Base-by-base conservation (phyloP, 2,888 invertebrate species). In the Adelognathus sp. region DNA sequence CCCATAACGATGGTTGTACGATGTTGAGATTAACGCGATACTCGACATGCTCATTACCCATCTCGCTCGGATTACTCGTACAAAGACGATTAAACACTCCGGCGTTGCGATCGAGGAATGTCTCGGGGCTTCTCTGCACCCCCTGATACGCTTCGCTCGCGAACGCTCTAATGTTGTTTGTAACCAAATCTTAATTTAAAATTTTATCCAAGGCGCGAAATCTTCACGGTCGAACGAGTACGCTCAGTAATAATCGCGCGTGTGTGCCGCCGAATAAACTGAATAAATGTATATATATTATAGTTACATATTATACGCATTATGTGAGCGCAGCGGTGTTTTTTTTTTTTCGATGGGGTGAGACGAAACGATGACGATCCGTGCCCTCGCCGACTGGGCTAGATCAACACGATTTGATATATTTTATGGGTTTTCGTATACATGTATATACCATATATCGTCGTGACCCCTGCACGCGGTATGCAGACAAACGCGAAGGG, bases 161-260 rank as follows among this genome's bases (percentile, higher is more conserved):
- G 21, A 18, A 58, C 27, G 41, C 39, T 60, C 71, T 72, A 73
- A 74, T 52, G 66, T 63, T 33, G 70, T 56, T 77, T 66, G 76
- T 67, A 74, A 78, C 77, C 76, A 73, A 77, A 82, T 80, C 82
- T 82, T 82, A 80, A 82, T 82, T 82, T 80, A 79, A 82, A 82
- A 82, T 77, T 71, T 82, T 82, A 82, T 79, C 80, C 80, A 54
- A 71, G 9, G 69, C 72, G 79, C 77, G 73, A 76, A 81, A 82
- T 82, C 82, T 82, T 82, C 41, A 82, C 79, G 82, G 80, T 80
- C 70, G 61, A 77, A 75, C 79, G 82, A 75, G 66, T 76, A 60
- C 21, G 60, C 24, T 69, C 50, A 41, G 69, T 56, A 27, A 39
- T 50, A 39, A 31, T 54, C 64, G 29, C 41, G 50, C 56, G 21